Base-by-base conservation (phyloP, 2,888 invertebrate genomes). In the Folsomia manolachei region DNA sequence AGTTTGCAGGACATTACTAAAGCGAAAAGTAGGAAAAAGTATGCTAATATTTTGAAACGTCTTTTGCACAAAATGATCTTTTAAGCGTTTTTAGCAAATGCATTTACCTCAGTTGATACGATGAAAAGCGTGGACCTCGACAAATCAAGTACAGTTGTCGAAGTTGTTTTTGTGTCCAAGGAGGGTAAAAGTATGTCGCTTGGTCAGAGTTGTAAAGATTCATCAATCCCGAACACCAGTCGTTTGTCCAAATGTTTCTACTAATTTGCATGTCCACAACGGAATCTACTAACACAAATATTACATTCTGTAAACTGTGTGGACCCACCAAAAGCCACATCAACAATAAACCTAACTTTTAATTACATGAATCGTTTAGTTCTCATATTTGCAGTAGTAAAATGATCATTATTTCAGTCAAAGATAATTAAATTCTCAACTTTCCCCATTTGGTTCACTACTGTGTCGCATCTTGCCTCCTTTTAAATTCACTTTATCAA, bases 91-190 rank as follows among this genome's bases (percentile, higher is more conserved):
- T n/a, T n/a, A n/a, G n/a, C 18, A 62, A 60, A 53, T 65, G 27
- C 70, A 74, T 82, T 80, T 83, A 89, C 89, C 86, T 85, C 9
- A 87, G 85, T 82, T 89, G 87, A 64, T 85, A 82, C 62, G 84
- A 83, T 1, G 86, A 86, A 81, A 86, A 89, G 69, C 84, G 86
- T 0, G 89, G 88, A 60, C 90, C 90, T 79, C 88, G 84, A 80
- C 90, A 91, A 60, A 90, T 79, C 14, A 90, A 83, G 83, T 87
- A 87, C 67, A 87, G 82, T 84, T 88, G 88, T 73, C 89, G 84
- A 63, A 73, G 60, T 52, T 77, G 74, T 1, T 63, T 0, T 24
- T 71, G 65, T n/a, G 69, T 69, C 70, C 70, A 74, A 1, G 68
- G 53, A 18, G 63, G 60, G 19, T 23, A 52, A 4, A n/a, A 24